A percentile compares a stretch with the other conserved stretches of the same genome.
Conservation (phyloP, 2,797 vertebrate genomes). For the Manis crassicaudata region DNA sequence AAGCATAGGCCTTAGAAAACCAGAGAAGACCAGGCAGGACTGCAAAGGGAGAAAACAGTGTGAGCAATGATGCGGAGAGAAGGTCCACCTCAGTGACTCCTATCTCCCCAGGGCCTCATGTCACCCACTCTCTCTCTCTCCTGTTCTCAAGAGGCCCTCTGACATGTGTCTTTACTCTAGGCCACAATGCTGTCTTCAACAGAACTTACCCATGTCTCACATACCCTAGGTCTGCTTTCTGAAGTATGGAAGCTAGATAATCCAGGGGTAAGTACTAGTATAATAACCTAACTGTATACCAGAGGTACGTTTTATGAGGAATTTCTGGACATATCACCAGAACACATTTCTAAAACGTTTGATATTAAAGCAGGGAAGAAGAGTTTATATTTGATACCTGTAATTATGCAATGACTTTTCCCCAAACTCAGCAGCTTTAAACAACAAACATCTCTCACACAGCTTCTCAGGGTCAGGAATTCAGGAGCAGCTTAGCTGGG, state of each 20-base stretch:
- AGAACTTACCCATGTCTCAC: background rate
- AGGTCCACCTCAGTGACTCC: background rate
- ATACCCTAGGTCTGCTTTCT: background rate
- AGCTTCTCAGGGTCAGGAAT: background rate
- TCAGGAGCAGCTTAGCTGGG: background rate
- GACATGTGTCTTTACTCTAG: too few relatives aligned
- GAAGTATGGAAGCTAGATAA: background rate
- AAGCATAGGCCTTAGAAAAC: background rate
- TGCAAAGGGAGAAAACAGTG: background rate
- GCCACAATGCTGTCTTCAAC: rapidly evolving
- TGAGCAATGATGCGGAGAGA: background rate
- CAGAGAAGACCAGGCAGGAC: background rate
- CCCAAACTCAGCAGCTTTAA: background rate
- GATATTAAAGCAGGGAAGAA: background rate
- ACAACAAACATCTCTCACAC: background rate
- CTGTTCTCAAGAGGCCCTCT: background rate
- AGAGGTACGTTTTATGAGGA: background rate
- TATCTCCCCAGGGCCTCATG: too few relatives aligned
- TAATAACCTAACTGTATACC: background rate
- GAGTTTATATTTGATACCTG: background rate
- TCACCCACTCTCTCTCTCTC: rapidly evolving
- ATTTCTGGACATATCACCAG: background rate
- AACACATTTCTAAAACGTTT: background rate
- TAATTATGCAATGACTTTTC: background rate
- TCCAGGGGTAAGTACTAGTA: background rate